Base-by-base conservation (phyloP, 2,888 invertebrate species). In the Odontocolon sp. region DNA sequence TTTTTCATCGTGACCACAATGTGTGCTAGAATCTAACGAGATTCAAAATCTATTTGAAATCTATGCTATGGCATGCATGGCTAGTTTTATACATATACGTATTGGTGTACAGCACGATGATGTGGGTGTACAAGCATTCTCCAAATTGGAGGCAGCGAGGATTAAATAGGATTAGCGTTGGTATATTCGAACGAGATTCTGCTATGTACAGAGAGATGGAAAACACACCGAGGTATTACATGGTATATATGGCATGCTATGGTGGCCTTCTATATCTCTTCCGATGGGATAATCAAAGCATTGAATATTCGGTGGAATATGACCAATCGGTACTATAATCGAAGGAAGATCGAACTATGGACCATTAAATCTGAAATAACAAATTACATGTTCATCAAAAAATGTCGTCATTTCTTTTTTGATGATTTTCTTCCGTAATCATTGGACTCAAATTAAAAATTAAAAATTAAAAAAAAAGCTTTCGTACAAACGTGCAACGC, bases 91-190 rank as follows among this genome's bases (percentile, higher is more conserved):
- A 31, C 36, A 40, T 45, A 33, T 50, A 28, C 52, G 56, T 50
- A 21, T 47, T 26, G 47, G 63, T 14, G 26, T 38, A 33, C 18
- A 64, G 26, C 33, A 42, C 38, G 54, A 31, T 23, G 18, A 23
- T 26, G 64, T 57, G 36, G 21, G 52, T 26, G 11, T 18, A 33
- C n/a, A n/a, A n/a, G n/a, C n/a, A n/a, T 74, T 74, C 45, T 47
- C 64, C 33, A 59, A 74, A 79, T 77, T 74, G 69, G 71, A 74
- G 68, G 63, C 64, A 61, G 33, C 56, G 42, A 68, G 73, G 79
- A 70, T 79, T 70, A 77, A 74, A 42, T 31, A 26, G 66, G 61
- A 79, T 77, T 77, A 74, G 61, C 47, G 40, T 52, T 63, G 42
- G 40, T 57, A 66, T 70, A 21, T 18, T 23, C 28, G 42, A 57